Conservation (phyloP, 2,888 invertebrate genomes). For the Gastracanthus pulcherrimus region DNA sequence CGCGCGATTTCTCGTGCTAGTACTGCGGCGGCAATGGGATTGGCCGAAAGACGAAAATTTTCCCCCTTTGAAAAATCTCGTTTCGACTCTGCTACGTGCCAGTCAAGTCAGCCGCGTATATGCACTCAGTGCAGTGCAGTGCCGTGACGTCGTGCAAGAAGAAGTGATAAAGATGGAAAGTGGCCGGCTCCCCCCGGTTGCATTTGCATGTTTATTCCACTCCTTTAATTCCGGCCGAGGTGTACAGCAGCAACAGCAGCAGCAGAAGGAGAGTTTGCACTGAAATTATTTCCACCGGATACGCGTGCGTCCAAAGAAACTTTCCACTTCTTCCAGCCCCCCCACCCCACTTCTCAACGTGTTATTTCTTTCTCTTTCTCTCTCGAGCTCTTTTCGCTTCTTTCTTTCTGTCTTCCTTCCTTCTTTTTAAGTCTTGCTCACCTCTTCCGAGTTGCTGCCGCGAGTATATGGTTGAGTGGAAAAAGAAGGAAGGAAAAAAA, state of each 20-base stretch:
- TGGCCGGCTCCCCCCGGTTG: conserved; percentile 53
- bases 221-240: conserved; percentile 66
- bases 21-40: conserved; percentile 38
- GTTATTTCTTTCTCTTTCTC: neutral
- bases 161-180: conserved; percentile 72
- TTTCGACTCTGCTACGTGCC: conserved; percentile 1
- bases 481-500: neutral
- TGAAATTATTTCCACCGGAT: conserved; percentile 48
- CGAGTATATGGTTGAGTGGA: neutral
- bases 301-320: conserved; percentile 29
- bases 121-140: neutral
- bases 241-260: conserved; percentile 3
- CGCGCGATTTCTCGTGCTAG: too few relatives aligned
- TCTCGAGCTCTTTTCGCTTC: neutral
- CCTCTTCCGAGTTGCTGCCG: too few relatives aligned
- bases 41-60: conserved; percentile 11
- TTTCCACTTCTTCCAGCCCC: conserved; percentile 12
- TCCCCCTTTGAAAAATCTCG: conserved; percentile 39
- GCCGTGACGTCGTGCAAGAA: neutral
- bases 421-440: too few relatives aligned
- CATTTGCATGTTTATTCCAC: conserved; percentile 73
- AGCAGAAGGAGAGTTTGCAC: conserved; percentile 31
- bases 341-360: conserved; percentile 11
- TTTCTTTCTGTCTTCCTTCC: too few relatives aligned
- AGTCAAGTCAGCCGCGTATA: too few relatives aligned